These are phyloP conservation scores for Corapipo altera DNA, from an alignment of 2,113 vertebrate species.

Conservation along the genomic window DNA sequence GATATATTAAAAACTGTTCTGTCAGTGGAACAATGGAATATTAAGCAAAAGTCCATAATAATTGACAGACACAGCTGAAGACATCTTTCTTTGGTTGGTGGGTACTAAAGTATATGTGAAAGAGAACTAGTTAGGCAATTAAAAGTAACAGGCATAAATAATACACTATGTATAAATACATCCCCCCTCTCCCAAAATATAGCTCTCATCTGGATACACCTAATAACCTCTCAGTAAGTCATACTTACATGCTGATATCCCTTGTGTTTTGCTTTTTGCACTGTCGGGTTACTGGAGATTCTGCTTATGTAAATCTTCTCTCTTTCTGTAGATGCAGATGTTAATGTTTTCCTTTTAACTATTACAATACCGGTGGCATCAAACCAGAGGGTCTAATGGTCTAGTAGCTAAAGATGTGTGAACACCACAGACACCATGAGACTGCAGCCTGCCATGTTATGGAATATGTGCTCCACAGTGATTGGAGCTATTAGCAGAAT, in stretches of 20 bases:
- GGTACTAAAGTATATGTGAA: constrained; percentile 66
- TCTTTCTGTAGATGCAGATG: not conserved
- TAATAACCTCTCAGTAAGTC: constrained; percentile 57
- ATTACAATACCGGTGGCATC: not conserved
- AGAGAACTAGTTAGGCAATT: constrained; percentile 68
- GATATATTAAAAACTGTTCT: constrained; percentile 46
- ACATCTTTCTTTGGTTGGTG: constrained; percentile 60
- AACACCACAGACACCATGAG: not conserved
- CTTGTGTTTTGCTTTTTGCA: constrained; percentile 13
- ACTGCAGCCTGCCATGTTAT: not conserved
- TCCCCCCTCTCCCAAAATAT: not conserved
- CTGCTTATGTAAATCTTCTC: not conserved
- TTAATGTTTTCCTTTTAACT: not conserved
- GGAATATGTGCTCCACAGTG: not conserved
- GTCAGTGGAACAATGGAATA: constrained; percentile 45
- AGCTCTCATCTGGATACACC: not conserved
- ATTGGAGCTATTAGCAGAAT: not conserved
- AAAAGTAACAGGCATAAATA: constrained; percentile 63
- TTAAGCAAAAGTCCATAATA: constrained; percentile 61
- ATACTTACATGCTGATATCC: not conserved
- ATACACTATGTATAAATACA: constrained; percentile 34
- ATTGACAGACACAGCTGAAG: constrained; percentile 62
- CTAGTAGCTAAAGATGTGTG: not conserved
- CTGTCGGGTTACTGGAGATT: not conserved
- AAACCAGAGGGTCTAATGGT: not conserved